Evolutionary conservation across 2,888 invertebrate genomes (phyloP), one percentile per base, ranked within the genome.

Genomic region (Epistrophella euchroma): DNA sequence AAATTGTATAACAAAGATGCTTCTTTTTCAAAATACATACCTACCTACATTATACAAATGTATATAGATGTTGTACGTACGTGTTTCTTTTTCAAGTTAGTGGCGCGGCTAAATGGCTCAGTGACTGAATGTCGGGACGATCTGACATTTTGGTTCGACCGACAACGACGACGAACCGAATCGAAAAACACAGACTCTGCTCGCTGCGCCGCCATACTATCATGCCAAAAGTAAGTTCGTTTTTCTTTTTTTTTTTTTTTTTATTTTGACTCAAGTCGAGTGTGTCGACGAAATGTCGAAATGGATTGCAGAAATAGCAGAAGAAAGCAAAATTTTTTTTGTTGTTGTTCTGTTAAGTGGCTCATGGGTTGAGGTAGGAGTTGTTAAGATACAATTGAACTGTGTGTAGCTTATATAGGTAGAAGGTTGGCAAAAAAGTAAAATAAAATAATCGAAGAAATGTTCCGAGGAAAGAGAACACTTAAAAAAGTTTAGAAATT

Each of bases 81-180:
- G 58, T 56, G 6, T 43, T 15, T 43, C 32, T 66, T 60, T 66
- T 60, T 45, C n/a, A 35, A 32, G 22, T 15, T 47, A n/a, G 70
- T 40, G 56, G 66, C 60, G 58, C 80, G 40, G 50, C 75, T 58
- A 74, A 75, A 79, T 84, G 60, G 66, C 75, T 71, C 71, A 80
- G 37, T 84, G 80, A 72, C 75, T 75, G 80, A 73, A 76, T 72
- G 76, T 77, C 72, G 80, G 76, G 62, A 76, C 55, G 55, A 76
- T 80, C 72, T 76, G 76, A 85, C 76, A 85, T 74, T 83, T 56
- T 77, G 68, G 72, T 72, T 72, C 68, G 81, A 75, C 56, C 68
- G 68, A 68, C 50, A 40, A 22, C 22, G 50, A 22, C 22, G 50
- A 28, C 40, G 45, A 37, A 68, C 52, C 37, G 50, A 52, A 66